Percentiles rank a stretch among this genome's conserved stretches.
Evolutionary conservation across 2,888 invertebrate species (phyloP).

Genomic region (Spisula subtruncata): DNA sequence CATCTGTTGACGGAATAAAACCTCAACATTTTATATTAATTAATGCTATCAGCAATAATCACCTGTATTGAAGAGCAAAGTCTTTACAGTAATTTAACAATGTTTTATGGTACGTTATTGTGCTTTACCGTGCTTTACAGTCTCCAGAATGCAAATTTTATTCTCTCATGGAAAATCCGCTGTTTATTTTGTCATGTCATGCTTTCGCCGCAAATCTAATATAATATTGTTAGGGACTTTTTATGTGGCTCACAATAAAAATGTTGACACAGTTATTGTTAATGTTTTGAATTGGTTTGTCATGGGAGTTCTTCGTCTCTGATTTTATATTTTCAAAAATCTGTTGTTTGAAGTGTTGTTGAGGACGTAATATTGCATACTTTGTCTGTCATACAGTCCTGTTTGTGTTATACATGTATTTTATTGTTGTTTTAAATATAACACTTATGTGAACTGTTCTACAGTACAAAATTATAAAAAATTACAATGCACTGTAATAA

Average conservation of each 20-base stretch:
- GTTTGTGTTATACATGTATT: too few relatives aligned
- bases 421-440: too few relatives aligned
- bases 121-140: background rate
- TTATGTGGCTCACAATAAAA: background rate
- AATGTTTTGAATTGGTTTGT: background rate
- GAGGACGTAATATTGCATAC: too few relatives aligned
- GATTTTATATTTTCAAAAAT: too few relatives aligned
- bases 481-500: too few relatives aligned
- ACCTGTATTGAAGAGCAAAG: slow-evolving; percentile 4
- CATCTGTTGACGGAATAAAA: slow-evolving; percentile 60
- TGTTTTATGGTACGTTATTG: too few relatives aligned
- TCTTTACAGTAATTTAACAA: slow-evolving; percentile 18
- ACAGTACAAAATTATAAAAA: too few relatives aligned
- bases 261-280: background rate
- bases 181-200: background rate
- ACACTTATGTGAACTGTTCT: too few relatives aligned
- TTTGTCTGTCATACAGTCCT: too few relatives aligned
- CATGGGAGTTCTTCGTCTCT: background rate
- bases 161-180: background rate
- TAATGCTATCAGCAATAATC: slow-evolving; percentile 19
- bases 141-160: slow-evolving; percentile 5
- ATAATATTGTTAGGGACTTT: background rate
- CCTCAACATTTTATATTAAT: slow-evolving; percentile 2
- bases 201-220: background rate
- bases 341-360: too few relatives aligned